Percentiles rank a stretch among this genome's conserved stretches.
phyloP scores from a whole-genome alignment of 2,113 vertebrate species.

The Sceloporus tristichus region DNA sequence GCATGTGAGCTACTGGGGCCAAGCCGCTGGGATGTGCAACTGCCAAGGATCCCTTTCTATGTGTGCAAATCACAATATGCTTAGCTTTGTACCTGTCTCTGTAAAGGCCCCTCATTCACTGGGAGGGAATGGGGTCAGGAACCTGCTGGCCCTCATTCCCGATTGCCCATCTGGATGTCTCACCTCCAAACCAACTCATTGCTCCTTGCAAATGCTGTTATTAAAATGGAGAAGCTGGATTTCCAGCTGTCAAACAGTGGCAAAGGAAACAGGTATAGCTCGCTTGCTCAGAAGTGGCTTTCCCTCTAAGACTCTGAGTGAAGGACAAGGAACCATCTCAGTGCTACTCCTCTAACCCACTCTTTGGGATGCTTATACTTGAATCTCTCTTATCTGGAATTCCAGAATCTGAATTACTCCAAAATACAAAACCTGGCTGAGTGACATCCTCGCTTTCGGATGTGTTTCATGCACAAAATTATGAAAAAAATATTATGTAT shows the following conservation, averaged over 20 bases:
- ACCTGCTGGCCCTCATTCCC: background rate
- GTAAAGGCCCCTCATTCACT: too few species aligned
- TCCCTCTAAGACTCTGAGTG: background rate
- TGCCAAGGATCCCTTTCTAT: too few species aligned
- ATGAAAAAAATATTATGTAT: too few species aligned
- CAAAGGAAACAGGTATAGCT: background rate
- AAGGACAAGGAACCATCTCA: background rate
- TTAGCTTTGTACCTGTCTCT: too few species aligned
- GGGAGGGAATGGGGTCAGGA: background rate
- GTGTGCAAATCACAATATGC: background rate
- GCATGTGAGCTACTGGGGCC: background rate
- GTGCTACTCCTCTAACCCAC: background rate
- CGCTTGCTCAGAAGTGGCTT: background rate
- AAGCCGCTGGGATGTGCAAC: background rate
- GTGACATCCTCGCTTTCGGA: too few species aligned
- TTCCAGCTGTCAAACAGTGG: background rate
- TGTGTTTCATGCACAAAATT: too few species aligned
- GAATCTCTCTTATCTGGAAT: too few species aligned
- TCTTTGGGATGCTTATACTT: background rate
- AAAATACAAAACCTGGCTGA: too few species aligned
- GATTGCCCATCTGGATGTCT: slow-evolving; percentile 10
- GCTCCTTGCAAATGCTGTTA: slow-evolving; percentile 35
- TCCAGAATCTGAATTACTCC: too few species aligned
- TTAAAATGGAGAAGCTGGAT: slow-evolving; percentile 8
- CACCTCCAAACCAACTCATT: accelerated